Conservation (phyloP, 2,888 invertebrate genomes). For the Morpho achilles region DNA sequence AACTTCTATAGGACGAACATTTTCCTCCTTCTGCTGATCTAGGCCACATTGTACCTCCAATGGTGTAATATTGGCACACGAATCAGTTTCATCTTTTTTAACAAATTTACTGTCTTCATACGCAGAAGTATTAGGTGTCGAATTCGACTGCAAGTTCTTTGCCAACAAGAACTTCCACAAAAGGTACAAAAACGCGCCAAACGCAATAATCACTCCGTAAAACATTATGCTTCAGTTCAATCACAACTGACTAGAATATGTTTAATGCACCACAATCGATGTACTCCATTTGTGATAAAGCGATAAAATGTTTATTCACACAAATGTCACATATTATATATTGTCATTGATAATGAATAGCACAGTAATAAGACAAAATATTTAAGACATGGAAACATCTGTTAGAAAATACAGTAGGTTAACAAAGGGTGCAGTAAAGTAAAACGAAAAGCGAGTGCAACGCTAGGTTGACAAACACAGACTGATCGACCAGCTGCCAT, state of each 20-base stretch:
- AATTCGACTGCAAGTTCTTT: constrained; percentile 22
- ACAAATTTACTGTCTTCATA: constrained; percentile 14
- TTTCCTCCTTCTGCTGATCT: not conserved
- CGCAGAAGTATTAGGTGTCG: constrained; percentile 4
- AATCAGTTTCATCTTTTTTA: constrained; percentile 4
- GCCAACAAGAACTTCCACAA: constrained; percentile 57
- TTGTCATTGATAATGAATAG: constrained; percentile 36
- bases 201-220: constrained; percentile 58
- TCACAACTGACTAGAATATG: constrained; percentile 56
- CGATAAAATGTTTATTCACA: constrained; percentile 36
- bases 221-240: constrained; percentile 57
- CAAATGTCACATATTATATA: constrained; percentile 39
- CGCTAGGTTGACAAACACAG: constrained; percentile 41
- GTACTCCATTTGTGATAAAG: constrained; percentile 51
- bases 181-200: constrained; percentile 53
- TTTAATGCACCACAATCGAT: constrained; percentile 38
- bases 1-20: not conserved
- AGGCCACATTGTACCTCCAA: not conserved
- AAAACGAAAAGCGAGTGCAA: constrained; percentile 39
- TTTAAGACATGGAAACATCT: constrained; percentile 12
- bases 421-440: constrained; percentile 30
- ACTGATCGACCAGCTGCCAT: constrained; percentile 54
- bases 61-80: not conserved
- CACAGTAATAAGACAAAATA: constrained; percentile 27
- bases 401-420: constrained; percentile 5